phyloP scores from a whole-genome alignment of 2,888 invertebrate species.

The Leptinotarsa peninsularis region DNA sequence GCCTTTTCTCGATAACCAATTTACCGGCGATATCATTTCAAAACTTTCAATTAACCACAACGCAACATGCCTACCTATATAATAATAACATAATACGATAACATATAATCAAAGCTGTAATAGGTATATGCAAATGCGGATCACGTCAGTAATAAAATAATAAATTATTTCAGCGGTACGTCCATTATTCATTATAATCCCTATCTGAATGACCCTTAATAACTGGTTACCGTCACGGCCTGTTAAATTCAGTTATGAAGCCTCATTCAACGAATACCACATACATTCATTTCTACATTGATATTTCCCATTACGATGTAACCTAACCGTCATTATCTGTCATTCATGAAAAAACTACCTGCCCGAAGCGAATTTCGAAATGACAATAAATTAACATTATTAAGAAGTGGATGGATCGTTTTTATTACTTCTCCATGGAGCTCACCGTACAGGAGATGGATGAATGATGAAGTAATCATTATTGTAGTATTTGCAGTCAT shows the following conservation, averaged over 20 bases:
- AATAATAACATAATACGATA: slow-evolving; percentile 37
- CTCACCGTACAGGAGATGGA: background rate
- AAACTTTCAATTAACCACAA: slow-evolving; percentile 23
- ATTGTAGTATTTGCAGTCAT: too few relatives aligned
- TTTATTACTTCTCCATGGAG: background rate
- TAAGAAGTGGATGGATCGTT: background rate
- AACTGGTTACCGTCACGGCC: slow-evolving; percentile 39
- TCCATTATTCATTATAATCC: slow-evolving; percentile 42
- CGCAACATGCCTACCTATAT: slow-evolving; percentile 19
- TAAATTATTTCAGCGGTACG: slow-evolving; percentile 43
- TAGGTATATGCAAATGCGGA: slow-evolving; percentile 46
- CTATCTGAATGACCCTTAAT: slow-evolving; percentile 45
- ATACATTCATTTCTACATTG: slow-evolving; percentile 30
- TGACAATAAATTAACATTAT: slow-evolving; percentile 6
- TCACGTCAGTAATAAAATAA: slow-evolving; percentile 45
- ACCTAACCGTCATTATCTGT: slow-evolving; percentile 12
- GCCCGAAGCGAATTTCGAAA: background rate
- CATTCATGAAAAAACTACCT: slow-evolving; percentile 4
- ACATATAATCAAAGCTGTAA: slow-evolving; percentile 41
- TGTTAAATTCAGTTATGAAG: slow-evolving; percentile 35
- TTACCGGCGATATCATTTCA: background rate
- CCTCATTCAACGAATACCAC: slow-evolving; percentile 20
- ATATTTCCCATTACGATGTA: slow-evolving; percentile 31
- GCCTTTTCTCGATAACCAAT: background rate
- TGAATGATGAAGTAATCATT: background rate